These are phyloP conservation scores for Cirrhinus molitorella DNA, from an alignment of 2,797 vertebrate genomes.

Conservation along the genomic window DNA sequence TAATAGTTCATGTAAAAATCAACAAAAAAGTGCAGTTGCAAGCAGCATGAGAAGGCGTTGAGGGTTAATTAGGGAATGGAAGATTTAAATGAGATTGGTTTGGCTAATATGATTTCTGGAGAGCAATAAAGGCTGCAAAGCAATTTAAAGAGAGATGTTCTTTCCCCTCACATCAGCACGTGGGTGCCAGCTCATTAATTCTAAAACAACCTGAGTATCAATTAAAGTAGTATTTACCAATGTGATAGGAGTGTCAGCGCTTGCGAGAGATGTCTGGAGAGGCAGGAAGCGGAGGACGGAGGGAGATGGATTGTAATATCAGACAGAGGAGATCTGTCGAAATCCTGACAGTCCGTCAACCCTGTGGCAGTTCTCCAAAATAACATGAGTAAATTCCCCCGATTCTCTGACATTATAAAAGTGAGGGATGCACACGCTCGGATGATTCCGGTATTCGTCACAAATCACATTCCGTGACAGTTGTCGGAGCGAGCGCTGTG, in stretches of 20 bases:
- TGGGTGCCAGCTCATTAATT: slow-evolving; percentile 75
- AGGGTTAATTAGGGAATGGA: slow-evolving; percentile 73
- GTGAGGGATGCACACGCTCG: slow-evolving; percentile 35
- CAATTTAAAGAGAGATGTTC: slow-evolving; percentile 69
- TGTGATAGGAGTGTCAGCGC: slow-evolving; percentile 68
- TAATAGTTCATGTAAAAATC: slow-evolving; percentile 10
- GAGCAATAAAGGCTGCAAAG: slow-evolving; percentile 72
- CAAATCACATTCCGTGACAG: slow-evolving; percentile 44
- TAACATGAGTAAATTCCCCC: slow-evolving; percentile 55
- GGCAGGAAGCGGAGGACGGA: slow-evolving; percentile 40
- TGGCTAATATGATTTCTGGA: slow-evolving; percentile 76
- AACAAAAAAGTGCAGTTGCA: slow-evolving; percentile 25
- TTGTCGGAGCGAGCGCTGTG: slow-evolving; percentile 15
- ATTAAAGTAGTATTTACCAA: slow-evolving; percentile 77
- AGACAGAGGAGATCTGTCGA: slow-evolving; percentile 52
- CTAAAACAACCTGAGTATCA: slow-evolving; percentile 74
- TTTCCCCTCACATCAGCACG: slow-evolving; percentile 72
- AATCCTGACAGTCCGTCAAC: slow-evolving; percentile 54
- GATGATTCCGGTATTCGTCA: slow-evolving; percentile 37
- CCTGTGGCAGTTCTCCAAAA: slow-evolving; percentile 54
- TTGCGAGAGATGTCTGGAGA: slow-evolving; percentile 18
- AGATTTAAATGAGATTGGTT: slow-evolving; percentile 74
- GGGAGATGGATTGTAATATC: slow-evolving; percentile 61
- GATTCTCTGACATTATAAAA: slow-evolving; percentile 60
- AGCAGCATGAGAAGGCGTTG: slow-evolving; percentile 35